Percentiles rank a stretch among this genome's conserved stretches.
Conservation (phyloP, 2,888 invertebrate species). For the Reticulitermes lucifugus region DNA sequence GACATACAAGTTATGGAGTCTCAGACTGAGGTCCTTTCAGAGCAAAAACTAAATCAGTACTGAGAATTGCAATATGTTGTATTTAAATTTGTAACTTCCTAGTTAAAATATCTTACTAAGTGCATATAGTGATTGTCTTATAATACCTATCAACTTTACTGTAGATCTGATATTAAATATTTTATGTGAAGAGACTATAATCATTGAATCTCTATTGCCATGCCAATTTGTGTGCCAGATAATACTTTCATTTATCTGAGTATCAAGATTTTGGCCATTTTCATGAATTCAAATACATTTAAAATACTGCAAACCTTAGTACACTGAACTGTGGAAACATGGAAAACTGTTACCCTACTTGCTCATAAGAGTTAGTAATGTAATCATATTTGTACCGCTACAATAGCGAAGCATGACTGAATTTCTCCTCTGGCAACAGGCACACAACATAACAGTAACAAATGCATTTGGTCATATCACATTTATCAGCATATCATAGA, state of each 20-base stretch:
- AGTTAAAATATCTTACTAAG: neutral
- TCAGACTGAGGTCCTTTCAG: neutral
- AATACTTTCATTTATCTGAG: neutral
- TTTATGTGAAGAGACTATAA: neutral
- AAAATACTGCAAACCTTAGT: neutral
- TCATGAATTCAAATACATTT: neutral
- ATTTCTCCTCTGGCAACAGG: neutral
- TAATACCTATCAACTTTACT: neutral
- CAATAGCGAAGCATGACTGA: too few relatives aligned
- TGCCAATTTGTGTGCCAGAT: slow-evolving; percentile 34
- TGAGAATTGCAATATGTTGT: too few relatives aligned
- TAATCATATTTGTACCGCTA: neutral
- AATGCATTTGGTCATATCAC: slow-evolving; percentile 37
- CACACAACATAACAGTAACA: neutral
- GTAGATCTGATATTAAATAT: neutral
- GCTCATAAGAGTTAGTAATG: neutral
- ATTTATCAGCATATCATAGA: slow-evolving; percentile 35
- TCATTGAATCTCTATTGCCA: neutral
- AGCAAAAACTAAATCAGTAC: neutral
- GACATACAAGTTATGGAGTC: neutral
- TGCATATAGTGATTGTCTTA: neutral
- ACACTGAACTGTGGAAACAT: neutral
- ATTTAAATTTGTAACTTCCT: neutral
- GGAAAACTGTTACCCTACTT: neutral
- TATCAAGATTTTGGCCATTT: neutral